Evolutionary conservation across 2,888 invertebrate genomes (phyloP).

Genomic region (Schrankia costaestrigalis): DNA sequence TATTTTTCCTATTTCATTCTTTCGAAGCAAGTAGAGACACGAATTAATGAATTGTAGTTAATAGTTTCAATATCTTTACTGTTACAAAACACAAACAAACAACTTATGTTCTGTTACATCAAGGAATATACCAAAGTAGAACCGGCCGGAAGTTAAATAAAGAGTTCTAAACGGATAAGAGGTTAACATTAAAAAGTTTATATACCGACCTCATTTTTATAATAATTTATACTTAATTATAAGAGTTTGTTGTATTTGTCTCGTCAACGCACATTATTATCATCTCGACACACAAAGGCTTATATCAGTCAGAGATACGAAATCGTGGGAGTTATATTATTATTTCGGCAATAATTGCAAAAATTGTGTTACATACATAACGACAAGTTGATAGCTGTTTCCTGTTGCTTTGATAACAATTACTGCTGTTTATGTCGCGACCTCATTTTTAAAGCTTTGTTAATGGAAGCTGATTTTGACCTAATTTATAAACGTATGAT

Average conservation of each 20-base stretch:
- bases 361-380: slow-evolving; percentile 74
- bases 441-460: slow-evolving; percentile 74
- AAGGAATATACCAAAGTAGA: too few relatives aligned
- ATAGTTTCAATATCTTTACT: too few relatives aligned
- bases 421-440: slow-evolving; percentile 62
- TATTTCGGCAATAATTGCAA: slow-evolving; percentile 80
- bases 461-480: slow-evolving; percentile 77
- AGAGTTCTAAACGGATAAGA: slow-evolving; percentile 1
- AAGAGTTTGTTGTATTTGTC: slow-evolving; percentile 20
- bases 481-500: slow-evolving; percentile 47
- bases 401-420: slow-evolving; percentile 69
- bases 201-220: slow-evolving; percentile 9
- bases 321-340: slow-evolving; percentile 63
- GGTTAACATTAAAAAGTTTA: slow-evolving; percentile 5
- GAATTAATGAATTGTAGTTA: too few relatives aligned
- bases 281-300: slow-evolving; percentile 30
- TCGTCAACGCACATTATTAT: slow-evolving; percentile 22
- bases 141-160: too few relatives aligned
- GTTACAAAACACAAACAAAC: too few relatives aligned
- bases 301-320: slow-evolving; percentile 40
- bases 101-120: too few relatives aligned
- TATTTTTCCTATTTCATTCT: too few relatives aligned
- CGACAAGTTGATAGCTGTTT: slow-evolving; percentile 75
- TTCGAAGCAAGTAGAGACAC: too few relatives aligned
- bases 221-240: slow-evolving; percentile 10